Evolutionary conservation across 2,113 vertebrate genomes (phyloP).

Genomic region (Tichodroma muraria): DNA sequence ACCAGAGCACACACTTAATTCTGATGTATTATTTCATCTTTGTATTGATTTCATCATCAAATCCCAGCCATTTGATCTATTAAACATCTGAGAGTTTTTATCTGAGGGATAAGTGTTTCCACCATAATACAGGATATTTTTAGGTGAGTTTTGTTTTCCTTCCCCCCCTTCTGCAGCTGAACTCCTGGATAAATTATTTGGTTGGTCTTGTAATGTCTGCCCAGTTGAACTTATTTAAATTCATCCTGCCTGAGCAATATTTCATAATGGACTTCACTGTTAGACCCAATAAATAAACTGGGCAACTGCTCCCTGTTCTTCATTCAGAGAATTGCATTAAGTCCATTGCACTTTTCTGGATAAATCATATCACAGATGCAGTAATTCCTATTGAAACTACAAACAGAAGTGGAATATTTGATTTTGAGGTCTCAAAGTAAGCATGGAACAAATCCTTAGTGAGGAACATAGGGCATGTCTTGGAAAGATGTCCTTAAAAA

Average conservation of each 20-base stretch:
- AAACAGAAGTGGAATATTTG: not conserved
- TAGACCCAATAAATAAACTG: not conserved
- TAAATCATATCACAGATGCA: not conserved
- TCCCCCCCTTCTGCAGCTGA: not conserved
- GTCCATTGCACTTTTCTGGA: not conserved
- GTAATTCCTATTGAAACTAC: not conserved
- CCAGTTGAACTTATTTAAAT: not conserved
- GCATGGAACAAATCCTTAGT: not conserved
- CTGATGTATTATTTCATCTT: slow-evolving; percentile 21
- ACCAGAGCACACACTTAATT: not conserved
- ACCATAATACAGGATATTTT: not conserved
- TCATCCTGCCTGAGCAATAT: not conserved
- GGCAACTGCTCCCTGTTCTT: not conserved
- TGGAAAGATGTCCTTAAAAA: not conserved
- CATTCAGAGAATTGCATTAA: not conserved
- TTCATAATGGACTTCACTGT: not conserved
- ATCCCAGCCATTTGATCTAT: slow-evolving; percentile 4
- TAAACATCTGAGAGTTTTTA: slow-evolving; percentile 7
- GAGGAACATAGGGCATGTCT: not conserved
- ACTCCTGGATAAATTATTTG: not conserved
- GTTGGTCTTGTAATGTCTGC: not conserved
- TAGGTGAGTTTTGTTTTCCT: not conserved
- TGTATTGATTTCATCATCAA: not conserved
- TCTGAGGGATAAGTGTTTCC: not conserved
- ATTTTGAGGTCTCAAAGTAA: not conserved